Percentiles rank a stretch among this genome's conserved stretches.
phyloP scores from a whole-genome alignment of 2,888 invertebrate species.

The Hirtodrosophila confusa region DNA sequence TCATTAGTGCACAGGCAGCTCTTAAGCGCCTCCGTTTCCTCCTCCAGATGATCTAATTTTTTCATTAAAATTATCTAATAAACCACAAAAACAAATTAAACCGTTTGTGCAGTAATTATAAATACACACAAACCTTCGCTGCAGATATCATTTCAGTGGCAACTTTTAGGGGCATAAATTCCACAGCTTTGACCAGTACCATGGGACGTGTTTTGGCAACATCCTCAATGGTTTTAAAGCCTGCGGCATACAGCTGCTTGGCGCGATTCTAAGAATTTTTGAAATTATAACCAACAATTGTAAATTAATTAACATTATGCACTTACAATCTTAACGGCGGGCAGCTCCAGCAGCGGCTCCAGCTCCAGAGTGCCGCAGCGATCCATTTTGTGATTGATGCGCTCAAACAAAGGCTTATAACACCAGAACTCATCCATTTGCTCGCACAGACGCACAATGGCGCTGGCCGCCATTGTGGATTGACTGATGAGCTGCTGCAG shows the following conservation, averaged over 20 bases:
- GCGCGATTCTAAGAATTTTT: slow-evolving; percentile 88
- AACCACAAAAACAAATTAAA: not conserved
- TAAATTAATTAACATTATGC: not conserved
- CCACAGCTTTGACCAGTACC: slow-evolving; percentile 87
- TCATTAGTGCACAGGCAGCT: slow-evolving; percentile 59
- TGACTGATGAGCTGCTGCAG: slow-evolving; percentile 91
- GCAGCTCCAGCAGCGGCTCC: slow-evolving; percentile 93
- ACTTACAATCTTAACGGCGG: slow-evolving; percentile 91
- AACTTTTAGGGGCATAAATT: slow-evolving; percentile 89
- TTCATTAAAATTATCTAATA: slow-evolving; percentile 91
- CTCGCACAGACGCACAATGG: slow-evolving; percentile 92
- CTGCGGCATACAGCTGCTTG: slow-evolving; percentile 91
- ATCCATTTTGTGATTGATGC: slow-evolving; percentile 90
- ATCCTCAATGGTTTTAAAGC: slow-evolving; percentile 90
- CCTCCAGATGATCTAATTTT: slow-evolving; percentile 93
- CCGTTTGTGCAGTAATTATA: not conserved
- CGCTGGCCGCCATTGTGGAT: slow-evolving; percentile 89
- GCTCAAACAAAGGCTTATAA: slow-evolving; percentile 90
- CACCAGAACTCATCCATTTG: slow-evolving; percentile 93
- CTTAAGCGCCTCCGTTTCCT: slow-evolving; percentile 89
- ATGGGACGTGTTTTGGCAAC: slow-evolving; percentile 90
- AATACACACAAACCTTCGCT: slow-evolving; percentile 86
- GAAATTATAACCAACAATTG: not conserved
- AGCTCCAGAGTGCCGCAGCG: slow-evolving; percentile 93
- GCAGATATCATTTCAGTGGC: slow-evolving; percentile 93